These are phyloP conservation scores for Hedychridium roseum DNA, from an alignment of 2,888 invertebrate species.

Conservation along the genomic window DNA sequence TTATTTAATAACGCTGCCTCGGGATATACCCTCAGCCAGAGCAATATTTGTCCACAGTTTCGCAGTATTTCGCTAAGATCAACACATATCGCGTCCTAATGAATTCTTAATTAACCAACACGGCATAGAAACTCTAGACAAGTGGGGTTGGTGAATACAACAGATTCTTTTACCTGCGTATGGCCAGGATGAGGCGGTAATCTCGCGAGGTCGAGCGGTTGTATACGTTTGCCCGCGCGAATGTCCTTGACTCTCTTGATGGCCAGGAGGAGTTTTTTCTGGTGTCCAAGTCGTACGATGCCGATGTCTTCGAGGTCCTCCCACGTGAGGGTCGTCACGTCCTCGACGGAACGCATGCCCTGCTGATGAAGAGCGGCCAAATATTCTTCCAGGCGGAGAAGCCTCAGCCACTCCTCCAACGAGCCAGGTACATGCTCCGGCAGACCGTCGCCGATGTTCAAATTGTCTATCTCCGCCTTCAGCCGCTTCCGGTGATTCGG, in stretches of 20 bases:
- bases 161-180: slow-evolving; percentile 60
- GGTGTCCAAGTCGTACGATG: slow-evolving; percentile 92
- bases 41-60: too few species aligned
- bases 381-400: slow-evolving; percentile 92
- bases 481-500: slow-evolving; percentile 95
- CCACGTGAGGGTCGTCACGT: slow-evolving; percentile 95
- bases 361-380: slow-evolving; percentile 88
- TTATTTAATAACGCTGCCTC: too few species aligned
- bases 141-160: too few species aligned
- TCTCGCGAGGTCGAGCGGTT: slow-evolving; percentile 65
- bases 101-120: too few species aligned
- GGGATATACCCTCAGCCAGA: too few species aligned
- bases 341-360: slow-evolving; percentile 92
- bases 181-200: slow-evolving; percentile 66
- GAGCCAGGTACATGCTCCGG: slow-evolving; percentile 95
- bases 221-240: slow-evolving; percentile 79
- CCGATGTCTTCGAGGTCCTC: slow-evolving; percentile 99
- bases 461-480: slow-evolving; percentile 94
- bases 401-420: slow-evolving; percentile 92
- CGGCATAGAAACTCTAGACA: too few species aligned
- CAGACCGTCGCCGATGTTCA: slow-evolving; percentile 93
- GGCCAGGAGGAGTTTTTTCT: slow-evolving; percentile 96
- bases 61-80: too few species aligned
- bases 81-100: too few species aligned
- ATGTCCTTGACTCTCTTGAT: slow-evolving; percentile 96